Evolutionary conservation across 2,888 invertebrate species (phyloP), one percentile per base, ranked within the genome.

Genomic region (Diachrysia chrysitis): DNA sequence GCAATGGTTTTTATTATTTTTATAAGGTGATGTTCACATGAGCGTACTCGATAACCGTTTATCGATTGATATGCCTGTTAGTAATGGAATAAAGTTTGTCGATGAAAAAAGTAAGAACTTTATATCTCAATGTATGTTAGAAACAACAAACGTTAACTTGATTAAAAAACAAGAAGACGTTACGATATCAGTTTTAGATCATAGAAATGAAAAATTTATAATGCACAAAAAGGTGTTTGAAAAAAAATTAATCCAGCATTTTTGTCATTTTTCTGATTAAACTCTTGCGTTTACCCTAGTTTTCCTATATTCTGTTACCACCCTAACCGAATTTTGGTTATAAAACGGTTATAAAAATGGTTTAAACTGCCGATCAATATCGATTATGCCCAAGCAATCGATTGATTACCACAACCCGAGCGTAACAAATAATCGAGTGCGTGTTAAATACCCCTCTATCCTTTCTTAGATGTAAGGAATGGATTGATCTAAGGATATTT

Each of bases 361-460:
- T 51, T 21, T 2, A 10, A 51, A 12, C n/a, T 21, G 21, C n/a
- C 10, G n/a, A 16, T 54, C 16, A 14, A 25, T 25, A 25, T 54
- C 14, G 21, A 23, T 16, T 16, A n/a, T 1, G 7, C 16, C 16
- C n/a, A 21, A 4, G 1, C 9, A 12, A 25, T 54, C 35, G 62
- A 62, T 66, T 68, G 19, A 59, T 35, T 62, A 69, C 56, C 58
- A 58, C n/a, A 58, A 23, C 48, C 64, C 35, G n/a, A 62, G 63
- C 64, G 54, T 75, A 53, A 73, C 73, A 48, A 75, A 73, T 56
- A 59, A 16, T 32, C 32, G 29, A 21, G 63, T 64, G 73, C 68
- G 63, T 73, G 73, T 73, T 78, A 72, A 68, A 78, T 73, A 64
- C 68, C 68, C 68, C 73, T 68, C 64, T 25, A 73, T 73, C 73